Conservation (phyloP, 1,140 invertebrate species). For the Trinorchestia longiramus region DNA sequence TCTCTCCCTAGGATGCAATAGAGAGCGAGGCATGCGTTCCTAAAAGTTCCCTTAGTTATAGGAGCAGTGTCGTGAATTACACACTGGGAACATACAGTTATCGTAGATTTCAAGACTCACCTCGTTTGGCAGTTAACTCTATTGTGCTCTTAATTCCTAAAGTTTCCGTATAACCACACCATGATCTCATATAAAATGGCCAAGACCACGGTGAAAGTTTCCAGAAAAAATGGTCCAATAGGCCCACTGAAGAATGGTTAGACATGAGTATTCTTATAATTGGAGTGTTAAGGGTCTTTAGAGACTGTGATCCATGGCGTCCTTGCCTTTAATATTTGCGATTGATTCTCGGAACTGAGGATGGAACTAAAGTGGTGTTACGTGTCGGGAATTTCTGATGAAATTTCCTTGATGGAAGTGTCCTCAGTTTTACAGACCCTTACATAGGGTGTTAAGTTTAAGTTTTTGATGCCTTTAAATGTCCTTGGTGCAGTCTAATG, state of each 20-base stretch:
- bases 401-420: conserved; percentile 44
- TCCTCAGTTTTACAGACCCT: background rate
- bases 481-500: background rate
- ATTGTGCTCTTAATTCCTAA: conserved; percentile 51
- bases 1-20: conserved; percentile 50
- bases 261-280: conserved; percentile 55
- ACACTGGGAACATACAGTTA: conserved; percentile 51
- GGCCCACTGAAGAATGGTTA: conserved; percentile 46
- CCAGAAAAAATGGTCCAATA: conserved; percentile 41
- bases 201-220: conserved; percentile 48
- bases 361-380: conserved; percentile 49
- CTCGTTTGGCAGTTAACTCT: conserved; percentile 52
- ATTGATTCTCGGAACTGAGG: conserved; percentile 19
- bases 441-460: conserved; percentile 18
- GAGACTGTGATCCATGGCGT: conserved; percentile 22
- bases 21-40: conserved; percentile 47
- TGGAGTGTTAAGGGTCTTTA: conserved; percentile 51
- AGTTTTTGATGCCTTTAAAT: conserved; percentile 17
- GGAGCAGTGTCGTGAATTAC: conserved; percentile 52
- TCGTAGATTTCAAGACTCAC: conserved; percentile 36
- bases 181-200: conserved; percentile 54
- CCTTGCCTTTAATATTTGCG: conserved; percentile 20
- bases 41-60: conserved; percentile 53
- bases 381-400: conserved; percentile 43
- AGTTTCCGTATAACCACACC: conserved; percentile 51